A percentile compares a stretch with the other conserved stretches of the same genome.
Evolutionary conservation across 1,140 invertebrate genomes (phyloP).

Genomic region (Harpegnathos saltator): DNA sequence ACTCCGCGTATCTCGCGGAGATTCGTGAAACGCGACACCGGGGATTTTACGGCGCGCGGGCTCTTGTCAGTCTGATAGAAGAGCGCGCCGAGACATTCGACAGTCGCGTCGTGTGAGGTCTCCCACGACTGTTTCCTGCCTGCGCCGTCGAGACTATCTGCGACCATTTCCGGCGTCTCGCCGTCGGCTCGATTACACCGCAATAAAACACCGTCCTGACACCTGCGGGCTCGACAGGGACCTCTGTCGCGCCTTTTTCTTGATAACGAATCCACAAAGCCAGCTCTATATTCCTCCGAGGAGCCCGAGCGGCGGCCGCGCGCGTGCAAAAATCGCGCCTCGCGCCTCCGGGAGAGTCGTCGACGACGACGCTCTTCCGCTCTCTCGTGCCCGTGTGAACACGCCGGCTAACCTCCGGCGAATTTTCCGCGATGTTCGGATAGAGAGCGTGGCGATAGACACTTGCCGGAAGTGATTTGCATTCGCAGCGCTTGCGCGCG

Average conservation of each 20-base stretch:
- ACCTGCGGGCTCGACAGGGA: slow-evolving; percentile 79
- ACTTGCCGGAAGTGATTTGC: slow-evolving; percentile 46
- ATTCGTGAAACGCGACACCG: neutral
- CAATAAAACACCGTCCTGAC: slow-evolving; percentile 81
- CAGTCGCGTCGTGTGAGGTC: slow-evolving; percentile 73
- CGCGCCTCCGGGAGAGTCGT: slow-evolving; percentile 23
- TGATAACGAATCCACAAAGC: slow-evolving; percentile 77
- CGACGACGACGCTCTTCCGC: too few relatives aligned
- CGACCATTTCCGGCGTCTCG: slow-evolving; percentile 80
- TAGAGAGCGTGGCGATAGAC: slow-evolving; percentile 9
- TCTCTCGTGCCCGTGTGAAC: slow-evolving; percentile 52
- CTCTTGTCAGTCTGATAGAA: slow-evolving; percentile 45
- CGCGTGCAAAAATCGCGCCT: slow-evolving; percentile 34
- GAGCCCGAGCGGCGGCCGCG: neutral
- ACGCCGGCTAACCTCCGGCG: neutral
- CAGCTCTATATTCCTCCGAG: slow-evolving; percentile 68
- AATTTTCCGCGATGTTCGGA: neutral
- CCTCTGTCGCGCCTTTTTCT: slow-evolving; percentile 60
- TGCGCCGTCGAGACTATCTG: slow-evolving; percentile 76
- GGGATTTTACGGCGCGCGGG: slow-evolving; percentile 9
- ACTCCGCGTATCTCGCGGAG: neutral
- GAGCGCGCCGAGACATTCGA: slow-evolving; percentile 51
- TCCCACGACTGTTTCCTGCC: slow-evolving; percentile 75
- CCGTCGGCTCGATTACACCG: slow-evolving; percentile 80
- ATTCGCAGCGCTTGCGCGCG: slow-evolving; percentile 29